Conservation (phyloP, 2,113 vertebrate species). For the Butorides virescens region DNA sequence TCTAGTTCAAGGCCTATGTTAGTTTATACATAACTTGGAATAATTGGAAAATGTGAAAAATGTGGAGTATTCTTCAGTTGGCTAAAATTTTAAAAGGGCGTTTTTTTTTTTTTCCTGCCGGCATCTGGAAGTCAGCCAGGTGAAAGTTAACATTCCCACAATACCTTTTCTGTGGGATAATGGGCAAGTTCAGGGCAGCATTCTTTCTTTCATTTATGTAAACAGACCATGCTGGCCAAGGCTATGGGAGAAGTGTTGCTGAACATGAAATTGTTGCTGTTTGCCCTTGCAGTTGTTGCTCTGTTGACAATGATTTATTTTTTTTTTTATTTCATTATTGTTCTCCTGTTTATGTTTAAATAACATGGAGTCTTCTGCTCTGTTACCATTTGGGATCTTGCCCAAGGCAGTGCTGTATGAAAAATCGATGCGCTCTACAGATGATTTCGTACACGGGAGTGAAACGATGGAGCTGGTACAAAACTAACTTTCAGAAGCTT, state of each 20-base stretch:
- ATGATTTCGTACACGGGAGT: background rate
- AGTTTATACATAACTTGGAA: background rate
- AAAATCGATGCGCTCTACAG: background rate
- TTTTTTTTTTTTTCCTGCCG: constrained; percentile 17
- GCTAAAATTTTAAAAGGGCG: background rate
- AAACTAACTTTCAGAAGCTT: background rate
- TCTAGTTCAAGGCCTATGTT: background rate
- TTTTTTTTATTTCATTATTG: background rate
- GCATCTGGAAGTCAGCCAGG: constrained; percentile 36
- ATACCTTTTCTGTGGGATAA: constrained; percentile 55
- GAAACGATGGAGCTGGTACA: background rate
- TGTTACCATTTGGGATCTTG: background rate
- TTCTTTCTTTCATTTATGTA: constrained; percentile 39
- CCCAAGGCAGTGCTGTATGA: background rate
- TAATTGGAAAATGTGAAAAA: constrained; percentile 32
- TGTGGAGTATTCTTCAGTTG: background rate
- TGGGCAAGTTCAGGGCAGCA: constrained; percentile 15
- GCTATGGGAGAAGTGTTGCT: background rate
- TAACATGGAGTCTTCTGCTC: background rate
- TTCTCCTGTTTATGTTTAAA: constrained; percentile 26
- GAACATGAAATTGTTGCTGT: constrained; percentile 1
- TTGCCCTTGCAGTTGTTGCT: background rate
- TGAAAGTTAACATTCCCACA: constrained; percentile 61
- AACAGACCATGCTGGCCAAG: constrained; percentile 17
- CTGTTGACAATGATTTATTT: background rate